Evolutionary conservation across 2,113 vertebrate genomes (phyloP), one percentile per base, ranked within the genome.

Genomic region (Chaetops frenatus): DNA sequence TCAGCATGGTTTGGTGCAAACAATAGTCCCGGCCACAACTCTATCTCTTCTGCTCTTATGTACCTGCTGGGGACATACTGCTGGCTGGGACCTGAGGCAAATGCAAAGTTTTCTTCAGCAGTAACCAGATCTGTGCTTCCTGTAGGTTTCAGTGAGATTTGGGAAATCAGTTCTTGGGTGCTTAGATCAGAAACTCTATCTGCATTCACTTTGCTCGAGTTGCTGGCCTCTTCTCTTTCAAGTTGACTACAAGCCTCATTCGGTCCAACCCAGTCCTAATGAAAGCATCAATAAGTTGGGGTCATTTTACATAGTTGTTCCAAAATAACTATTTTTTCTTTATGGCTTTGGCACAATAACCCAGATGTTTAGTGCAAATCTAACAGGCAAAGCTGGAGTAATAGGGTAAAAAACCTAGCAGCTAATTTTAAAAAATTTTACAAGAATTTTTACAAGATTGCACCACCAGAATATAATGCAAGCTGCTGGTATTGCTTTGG

Each of bases 261-360:
- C 22, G 31, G 36, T 80, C 93, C 88, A 78, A 92, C 76, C 97
- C 96, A 97, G 57, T 81, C 92, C 97, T 97, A 86, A 48, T 77
- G 57, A 74, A 91, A 90, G 29, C 28, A 92, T 69, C 45, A 50
- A 2, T n/a, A 73, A 58, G 6, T 50, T 83, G 8, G 74, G 70
- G n/a, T 90, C 15, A n/a, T 78, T 78, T 61, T 88, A 18, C 48
- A 35, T 31, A 42, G 31, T 69, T 76, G 69, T 42, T 90, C 18
- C 33, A 71, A 85, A 88, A 56, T 76, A 88, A 38, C 27, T 69
- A 11, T 64, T 88, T 23, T 69, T 69, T 82, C 35, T 66, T 3
- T 62, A 23, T 51, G 45, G 19, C 38, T 88, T 88, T 88, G 54
- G 29, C 44, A 70, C 35, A 73, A 21, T 64, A 90, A 61, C 28